Percentiles rank a stretch among this genome's conserved stretches.
Conservation (phyloP, 30 jellyfish, hydroid and myxozoan species). For the Pelagia noctiluca region DNA sequence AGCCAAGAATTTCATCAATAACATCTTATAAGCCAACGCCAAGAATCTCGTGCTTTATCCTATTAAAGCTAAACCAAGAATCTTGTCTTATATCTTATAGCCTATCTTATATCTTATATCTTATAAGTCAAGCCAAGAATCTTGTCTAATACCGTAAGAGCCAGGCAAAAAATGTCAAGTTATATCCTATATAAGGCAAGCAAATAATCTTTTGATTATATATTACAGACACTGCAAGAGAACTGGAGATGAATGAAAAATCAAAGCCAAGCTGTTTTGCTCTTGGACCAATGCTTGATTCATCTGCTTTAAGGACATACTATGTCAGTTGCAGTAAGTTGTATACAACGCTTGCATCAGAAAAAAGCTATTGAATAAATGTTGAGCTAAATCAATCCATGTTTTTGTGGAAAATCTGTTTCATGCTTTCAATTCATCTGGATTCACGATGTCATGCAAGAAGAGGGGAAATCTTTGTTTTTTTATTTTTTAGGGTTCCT, state of each 20-base stretch:
- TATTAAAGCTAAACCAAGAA: too few species aligned
- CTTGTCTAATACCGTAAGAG: not conserved
- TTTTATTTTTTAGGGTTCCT: too few species aligned
- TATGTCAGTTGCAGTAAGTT: slow-evolving; percentile 79
- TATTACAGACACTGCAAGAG: slow-evolving; percentile 72
- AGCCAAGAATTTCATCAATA: too few species aligned
- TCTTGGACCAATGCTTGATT: slow-evolving; percentile 75
- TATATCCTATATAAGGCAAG: not conserved
- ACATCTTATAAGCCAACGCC: too few species aligned
- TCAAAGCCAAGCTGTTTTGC: slow-evolving; percentile 78
- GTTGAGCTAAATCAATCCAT: not conserved
- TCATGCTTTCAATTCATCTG: too few species aligned
- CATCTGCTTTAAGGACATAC: slow-evolving; percentile 75
- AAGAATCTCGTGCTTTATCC: too few species aligned
- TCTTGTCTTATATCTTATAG: too few species aligned
- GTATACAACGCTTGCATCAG: not conserved
- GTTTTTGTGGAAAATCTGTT: too few species aligned
- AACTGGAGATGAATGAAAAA: slow-evolving; percentile 67
- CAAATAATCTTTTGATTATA: not conserved
- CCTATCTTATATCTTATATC: too few species aligned
- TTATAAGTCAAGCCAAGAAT: too few species aligned
- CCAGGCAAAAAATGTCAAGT: not conserved
- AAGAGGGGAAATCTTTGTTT: too few species aligned
- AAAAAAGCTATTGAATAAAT: not conserved
- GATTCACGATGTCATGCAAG: too few species aligned